Percentiles rank a stretch among this genome's conserved stretches.
Evolutionary conservation across 2,797 vertebrate genomes (phyloP).

Genomic region (Eidolon dupreanum): DNA sequence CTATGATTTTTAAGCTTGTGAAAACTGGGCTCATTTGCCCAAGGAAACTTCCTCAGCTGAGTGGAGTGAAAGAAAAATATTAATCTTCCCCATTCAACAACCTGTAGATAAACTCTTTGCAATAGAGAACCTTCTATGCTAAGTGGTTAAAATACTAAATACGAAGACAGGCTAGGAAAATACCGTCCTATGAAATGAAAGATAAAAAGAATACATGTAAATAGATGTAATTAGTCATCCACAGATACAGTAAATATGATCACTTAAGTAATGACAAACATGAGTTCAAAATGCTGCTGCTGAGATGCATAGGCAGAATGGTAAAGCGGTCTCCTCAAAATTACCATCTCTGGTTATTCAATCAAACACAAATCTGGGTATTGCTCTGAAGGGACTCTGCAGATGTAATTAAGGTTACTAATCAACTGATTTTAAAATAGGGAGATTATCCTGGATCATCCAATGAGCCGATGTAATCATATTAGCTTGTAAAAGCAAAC

Average conservation of each 20-base stretch:
- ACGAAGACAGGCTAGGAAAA: not conserved
- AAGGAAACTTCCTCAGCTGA: not conserved
- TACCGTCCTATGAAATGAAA: not conserved
- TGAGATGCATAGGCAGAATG: not conserved
- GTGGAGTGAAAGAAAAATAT: not conserved
- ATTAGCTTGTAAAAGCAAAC: not conserved
- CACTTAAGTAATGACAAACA: not conserved
- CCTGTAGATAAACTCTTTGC: not conserved
- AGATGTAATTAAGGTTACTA: constrained; percentile 9
- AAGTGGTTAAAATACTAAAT: constrained; percentile 13
- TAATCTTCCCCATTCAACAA: not conserved
- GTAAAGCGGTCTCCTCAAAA: not conserved
- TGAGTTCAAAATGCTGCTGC: not conserved
- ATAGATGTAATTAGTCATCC: not conserved
- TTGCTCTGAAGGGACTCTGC: not conserved
- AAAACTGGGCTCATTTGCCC: not conserved
- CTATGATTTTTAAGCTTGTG: not conserved
- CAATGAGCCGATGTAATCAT: not conserved
- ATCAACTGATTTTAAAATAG: constrained; percentile 17
- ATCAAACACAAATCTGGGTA: not conserved
- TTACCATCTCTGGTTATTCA: not conserved
- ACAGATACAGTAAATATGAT: not conserved
- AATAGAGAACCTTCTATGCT: not conserved
- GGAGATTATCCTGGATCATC: constrained; percentile 16
- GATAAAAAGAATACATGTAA: not conserved